Base-by-base conservation (phyloP, 2,113 vertebrate species). In the Platycercus adscitus region DNA sequence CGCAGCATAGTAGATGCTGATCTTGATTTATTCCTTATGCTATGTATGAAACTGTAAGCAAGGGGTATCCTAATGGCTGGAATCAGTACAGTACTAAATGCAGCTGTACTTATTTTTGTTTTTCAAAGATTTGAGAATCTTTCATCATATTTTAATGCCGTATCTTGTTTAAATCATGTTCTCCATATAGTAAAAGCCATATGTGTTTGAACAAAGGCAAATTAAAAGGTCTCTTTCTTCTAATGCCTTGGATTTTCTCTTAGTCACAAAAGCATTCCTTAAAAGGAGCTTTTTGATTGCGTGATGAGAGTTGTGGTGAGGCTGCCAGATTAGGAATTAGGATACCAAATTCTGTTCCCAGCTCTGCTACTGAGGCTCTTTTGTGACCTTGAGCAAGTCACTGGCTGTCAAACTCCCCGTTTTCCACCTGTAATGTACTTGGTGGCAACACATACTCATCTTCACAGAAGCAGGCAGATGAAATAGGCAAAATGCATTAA, bases 211-310 rank as follows among this genome's bases (percentile, higher is more conserved):
- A 91, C 61, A 91, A 92, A 95, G 69, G 83, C 93, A 86, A 88
- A 86, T 94, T 81, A 81, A 86, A 86, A 72, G 25, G 65, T n/a
- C 44, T 86, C 53, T 93, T 81, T 88, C 76, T 86, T 93, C 52
- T 92, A 76, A 63, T 84, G 88, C 53, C 77, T 76, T 93, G 73
- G 89, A 84, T 96, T 96, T 94, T 88, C 91, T 95, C 65, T 92
- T 96, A 91, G 86, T 94, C 95, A 93, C 96, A 94, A 96, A 96
- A 93, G 73, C 88, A 85, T 94, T 96, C 95, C 93, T 96, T 95
- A 96, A 97, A 97, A 95, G 96, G 96, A 97, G 78, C 73, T 93
- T 91, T 96, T 94, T 96, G 92, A 94, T 96, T 96, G 95, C 66
- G 53, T 95, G 94, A 92, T 96, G 92, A 87, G 91, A 85, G 88